These are phyloP conservation scores for Lepilemur septentrionalis DNA, from an alignment of 2,797 vertebrate species.

Conservation along the genomic window DNA sequence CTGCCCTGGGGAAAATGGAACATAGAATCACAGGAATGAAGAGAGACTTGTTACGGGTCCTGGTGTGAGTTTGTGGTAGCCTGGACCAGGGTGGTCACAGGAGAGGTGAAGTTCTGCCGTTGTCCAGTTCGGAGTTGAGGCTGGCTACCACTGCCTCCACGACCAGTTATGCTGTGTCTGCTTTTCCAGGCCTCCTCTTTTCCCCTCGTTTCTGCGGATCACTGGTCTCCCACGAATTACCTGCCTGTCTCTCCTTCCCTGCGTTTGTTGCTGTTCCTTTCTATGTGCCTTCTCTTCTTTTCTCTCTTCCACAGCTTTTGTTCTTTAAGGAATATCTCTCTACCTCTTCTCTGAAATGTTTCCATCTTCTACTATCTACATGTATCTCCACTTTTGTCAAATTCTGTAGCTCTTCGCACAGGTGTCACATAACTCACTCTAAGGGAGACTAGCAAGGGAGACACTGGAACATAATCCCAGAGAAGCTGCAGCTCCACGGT, in stretches of 20 bases:
- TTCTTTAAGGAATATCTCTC: not conserved
- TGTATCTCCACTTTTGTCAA: not conserved
- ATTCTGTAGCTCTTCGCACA: not conserved
- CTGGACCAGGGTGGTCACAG: not conserved
- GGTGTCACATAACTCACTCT: not conserved
- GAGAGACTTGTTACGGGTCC: not conserved
- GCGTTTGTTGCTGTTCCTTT: not conserved
- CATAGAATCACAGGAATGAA: not conserved
- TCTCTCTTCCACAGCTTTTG: not conserved
- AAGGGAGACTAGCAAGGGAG: not conserved
- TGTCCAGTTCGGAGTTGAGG: not conserved
- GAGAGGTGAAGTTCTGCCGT: not conserved
- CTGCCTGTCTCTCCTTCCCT: not conserved
- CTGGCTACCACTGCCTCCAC: not conserved
- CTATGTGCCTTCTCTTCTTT: not conserved
- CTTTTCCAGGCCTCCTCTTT: not conserved
- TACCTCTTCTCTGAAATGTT: not conserved
- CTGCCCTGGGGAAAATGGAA: not conserved
- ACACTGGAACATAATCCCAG: not conserved
- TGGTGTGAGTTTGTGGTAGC: not conserved
- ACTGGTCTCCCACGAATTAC: not conserved
- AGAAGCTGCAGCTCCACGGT: too few species aligned
- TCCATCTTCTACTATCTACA: not conserved
- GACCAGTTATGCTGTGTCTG: not conserved
- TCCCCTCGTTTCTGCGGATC: not conserved